These are phyloP conservation scores for Brachypteracias leptosomus DNA, from an alignment of 2,113 vertebrate genomes.

Conservation along the genomic window DNA sequence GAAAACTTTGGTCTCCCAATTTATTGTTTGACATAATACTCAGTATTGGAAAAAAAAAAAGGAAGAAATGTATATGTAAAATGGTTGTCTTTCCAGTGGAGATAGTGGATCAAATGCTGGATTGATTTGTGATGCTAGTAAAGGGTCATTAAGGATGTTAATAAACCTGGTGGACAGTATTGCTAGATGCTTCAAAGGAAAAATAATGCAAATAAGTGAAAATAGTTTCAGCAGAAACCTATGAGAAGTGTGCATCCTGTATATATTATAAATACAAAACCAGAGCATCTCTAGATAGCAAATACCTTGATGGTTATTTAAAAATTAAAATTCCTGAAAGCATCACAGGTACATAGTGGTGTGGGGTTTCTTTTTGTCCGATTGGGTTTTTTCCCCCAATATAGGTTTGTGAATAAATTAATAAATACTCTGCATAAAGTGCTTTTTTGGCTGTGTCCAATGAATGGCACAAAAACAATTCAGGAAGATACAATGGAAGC, in stretches of 20 bases:
- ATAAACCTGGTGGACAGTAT: neutral
- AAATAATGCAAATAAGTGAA: neutral
- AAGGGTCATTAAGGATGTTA: neutral
- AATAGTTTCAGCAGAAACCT: neutral
- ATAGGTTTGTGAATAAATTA: neutral
- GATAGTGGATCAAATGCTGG: neutral
- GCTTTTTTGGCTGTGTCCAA: neutral
- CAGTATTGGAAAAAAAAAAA: accelerated
- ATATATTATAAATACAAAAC: neutral
- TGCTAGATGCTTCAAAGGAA: neutral
- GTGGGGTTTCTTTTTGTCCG: neutral
- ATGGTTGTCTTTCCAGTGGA: neutral
- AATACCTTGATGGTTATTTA: neutral
- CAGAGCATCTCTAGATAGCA: neutral
- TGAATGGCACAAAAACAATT: neutral
- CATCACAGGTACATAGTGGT: neutral
- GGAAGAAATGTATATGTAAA: neutral
- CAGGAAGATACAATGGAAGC: neutral
- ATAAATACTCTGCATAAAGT: neutral
- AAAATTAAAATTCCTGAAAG: neutral
- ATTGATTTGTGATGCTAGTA: neutral
- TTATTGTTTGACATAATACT: neutral
- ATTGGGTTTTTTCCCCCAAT: accelerated
- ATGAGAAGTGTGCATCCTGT: neutral
- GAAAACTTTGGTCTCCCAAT: neutral